A percentile compares a stretch with the other conserved stretches of the same genome.
Conservation (phyloP, 2,888 invertebrate genomes). For the Lasius fuliginosus region DNA sequence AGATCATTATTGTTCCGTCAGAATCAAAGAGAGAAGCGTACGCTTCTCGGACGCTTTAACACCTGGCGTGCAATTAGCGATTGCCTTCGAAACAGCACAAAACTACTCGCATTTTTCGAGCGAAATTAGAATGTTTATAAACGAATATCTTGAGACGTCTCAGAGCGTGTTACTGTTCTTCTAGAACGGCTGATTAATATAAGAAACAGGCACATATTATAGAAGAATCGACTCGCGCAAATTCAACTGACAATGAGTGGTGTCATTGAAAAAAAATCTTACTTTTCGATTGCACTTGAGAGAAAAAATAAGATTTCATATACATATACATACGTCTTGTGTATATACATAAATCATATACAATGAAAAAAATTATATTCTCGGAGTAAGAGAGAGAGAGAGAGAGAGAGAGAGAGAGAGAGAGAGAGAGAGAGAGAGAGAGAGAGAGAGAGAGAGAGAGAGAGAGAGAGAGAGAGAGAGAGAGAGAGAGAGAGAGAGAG, state of each 20-base stretch:
- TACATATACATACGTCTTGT: neutral
- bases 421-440: too few relatives aligned
- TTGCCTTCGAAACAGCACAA: constrained; percentile 14
- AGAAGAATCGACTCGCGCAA: neutral
- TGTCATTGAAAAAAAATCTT: neutral
- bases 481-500: too few relatives aligned
- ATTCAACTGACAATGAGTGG: neutral
- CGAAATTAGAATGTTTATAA: neutral
- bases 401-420: too few relatives aligned
- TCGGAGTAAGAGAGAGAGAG: too few relatives aligned
- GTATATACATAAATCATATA: neutral
- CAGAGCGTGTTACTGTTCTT: neutral
- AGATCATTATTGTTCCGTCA: constrained; percentile 34
- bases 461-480: too few relatives aligned
- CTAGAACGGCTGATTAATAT: neutral
- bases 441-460: too few relatives aligned
- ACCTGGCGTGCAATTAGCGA: constrained; percentile 24
- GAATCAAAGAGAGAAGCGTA: neutral
- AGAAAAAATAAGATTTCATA: neutral
- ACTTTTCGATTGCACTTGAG: neutral
- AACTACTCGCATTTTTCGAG: constrained; percentile 11
- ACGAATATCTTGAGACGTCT: neutral
- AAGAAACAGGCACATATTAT: neutral
- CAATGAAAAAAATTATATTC: too few relatives aligned
- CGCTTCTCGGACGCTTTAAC: constrained; percentile 4